phyloP scores from a whole-genome alignment of 2,113 vertebrate genomes.

The Leptobrachium leishanense region DNA sequence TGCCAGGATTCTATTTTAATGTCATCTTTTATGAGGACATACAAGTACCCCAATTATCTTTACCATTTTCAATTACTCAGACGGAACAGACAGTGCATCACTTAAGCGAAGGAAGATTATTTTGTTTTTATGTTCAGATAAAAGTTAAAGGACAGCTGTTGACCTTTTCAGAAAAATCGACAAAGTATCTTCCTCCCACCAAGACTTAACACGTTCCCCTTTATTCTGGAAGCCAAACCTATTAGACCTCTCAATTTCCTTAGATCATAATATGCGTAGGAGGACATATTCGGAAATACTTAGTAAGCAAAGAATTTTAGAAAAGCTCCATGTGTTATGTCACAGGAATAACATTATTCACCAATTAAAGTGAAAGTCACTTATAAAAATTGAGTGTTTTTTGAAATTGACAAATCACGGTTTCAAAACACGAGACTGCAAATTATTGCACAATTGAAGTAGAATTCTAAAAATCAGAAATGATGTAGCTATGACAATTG shows the following conservation, averaged over 20 bases:
- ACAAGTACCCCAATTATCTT: no score
- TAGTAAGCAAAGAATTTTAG: slow-evolving; percentile 21
- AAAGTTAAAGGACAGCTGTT: slow-evolving; percentile 29
- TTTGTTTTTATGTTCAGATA: slow-evolving; percentile 4
- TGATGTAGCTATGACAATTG: no score
- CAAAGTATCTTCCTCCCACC: slow-evolving; percentile 29
- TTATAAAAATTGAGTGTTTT: no score
- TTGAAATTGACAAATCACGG: no score
- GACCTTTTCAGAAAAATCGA: slow-evolving; percentile 19
- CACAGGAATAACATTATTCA: background rate
- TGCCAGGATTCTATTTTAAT: no score
- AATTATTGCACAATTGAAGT: no score
- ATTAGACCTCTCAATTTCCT: slow-evolving; percentile 17
- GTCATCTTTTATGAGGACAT: no score
- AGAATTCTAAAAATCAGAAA: no score
- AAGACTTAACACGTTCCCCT: slow-evolving; percentile 29
- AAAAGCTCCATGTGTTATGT: slow-evolving; percentile 26
- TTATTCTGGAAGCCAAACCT: slow-evolving; percentile 36
- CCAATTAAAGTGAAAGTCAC: no score
- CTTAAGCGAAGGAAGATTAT: background rate
- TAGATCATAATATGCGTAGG: slow-evolving; percentile 16
- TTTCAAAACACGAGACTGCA: no score
- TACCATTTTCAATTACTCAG: no score
- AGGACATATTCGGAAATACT: slow-evolving; percentile 19
- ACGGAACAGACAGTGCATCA: no score